Conservation (phyloP, 2,888 invertebrate species). For the Nudaria mundana region DNA sequence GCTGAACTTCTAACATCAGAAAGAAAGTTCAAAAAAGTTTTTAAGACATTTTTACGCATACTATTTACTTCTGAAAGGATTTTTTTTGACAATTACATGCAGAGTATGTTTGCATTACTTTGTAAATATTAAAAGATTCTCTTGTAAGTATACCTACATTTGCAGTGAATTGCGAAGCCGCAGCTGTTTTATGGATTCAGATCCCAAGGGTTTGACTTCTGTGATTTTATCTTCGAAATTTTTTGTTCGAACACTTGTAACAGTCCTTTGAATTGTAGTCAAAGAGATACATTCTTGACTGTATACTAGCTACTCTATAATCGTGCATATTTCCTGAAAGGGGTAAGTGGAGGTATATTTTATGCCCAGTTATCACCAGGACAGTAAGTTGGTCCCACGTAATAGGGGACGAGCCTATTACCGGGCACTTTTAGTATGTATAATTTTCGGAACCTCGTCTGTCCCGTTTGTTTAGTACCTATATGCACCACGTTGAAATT, state of each 20-base stretch:
- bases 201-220: neutral
- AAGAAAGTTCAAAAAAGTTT: constrained; percentile 9
- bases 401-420: too few species aligned
- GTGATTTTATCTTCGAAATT: neutral
- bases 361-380: too few species aligned
- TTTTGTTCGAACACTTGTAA: neutral
- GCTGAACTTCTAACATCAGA: constrained; percentile 6
- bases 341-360: too few species aligned
- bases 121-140: neutral
- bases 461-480: too few species aligned
- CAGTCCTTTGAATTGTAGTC: too few species aligned
- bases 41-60: constrained; percentile 3
- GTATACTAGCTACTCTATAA: too few species aligned
- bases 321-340: too few species aligned
- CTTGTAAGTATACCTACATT: neutral
- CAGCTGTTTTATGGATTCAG: neutral
- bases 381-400: too few species aligned
- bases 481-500: too few species aligned
- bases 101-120: constrained; percentile 15
- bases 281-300: too few species aligned
- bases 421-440: too few species aligned
- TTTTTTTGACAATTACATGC: constrained; percentile 4
- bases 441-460: too few species aligned
- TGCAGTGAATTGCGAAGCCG: neutral
- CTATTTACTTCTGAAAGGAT: constrained; percentile 5